Evolutionary conservation across 53 echinoderm and acorn worm species (phyloP), one percentile per base, ranked within the genome.

Genomic region (Holothuria leucospilota): DNA sequence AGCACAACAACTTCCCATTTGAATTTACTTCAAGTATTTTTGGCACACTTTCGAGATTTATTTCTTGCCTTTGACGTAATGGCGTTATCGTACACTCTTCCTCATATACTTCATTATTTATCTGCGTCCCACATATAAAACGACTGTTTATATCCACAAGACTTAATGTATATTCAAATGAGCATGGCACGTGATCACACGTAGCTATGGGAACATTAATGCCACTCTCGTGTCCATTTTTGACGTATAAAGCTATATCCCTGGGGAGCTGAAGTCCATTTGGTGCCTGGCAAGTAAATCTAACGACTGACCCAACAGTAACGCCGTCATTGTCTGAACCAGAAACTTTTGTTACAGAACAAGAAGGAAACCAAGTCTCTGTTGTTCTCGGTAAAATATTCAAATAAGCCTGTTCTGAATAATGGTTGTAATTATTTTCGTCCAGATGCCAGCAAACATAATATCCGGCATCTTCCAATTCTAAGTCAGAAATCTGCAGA

Each of bases 381-480:
- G 63, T 39, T 20, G 61, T 40, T 39, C 52, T 87, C 8, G 87
- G 78, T 39, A 87, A 26, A 51, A 87, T 78, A 20, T 38, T 78
- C 6, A 87, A 65, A 64, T 66, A 78, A 7, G 87, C 87, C 10
- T 63, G 20, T 10, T 46, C 21, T 3, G 87, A 63, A 52, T 87
- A 87, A 42, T 69, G 65, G 49, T 38, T 20, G 62, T 21, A 90
- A 16, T 80, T 69, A 29, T 51, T n/a, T 29, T 79, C 60, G 41
- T 90, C 70, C 9, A 61, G 29, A 10, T 84, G 84, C 25, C 84
- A 61, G 59, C 91, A 95, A 26, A 87, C 80, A 62, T 90, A 95
- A 41, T 80, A 72, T 28, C 91, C 89, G 28, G 93, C 73, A 26
- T 93, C 93, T 1, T 63, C 26, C 58, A 77, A 6, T 1, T 15